Conservation (phyloP, 2,113 vertebrate genomes). For the Pogonocichla stellata region DNA sequence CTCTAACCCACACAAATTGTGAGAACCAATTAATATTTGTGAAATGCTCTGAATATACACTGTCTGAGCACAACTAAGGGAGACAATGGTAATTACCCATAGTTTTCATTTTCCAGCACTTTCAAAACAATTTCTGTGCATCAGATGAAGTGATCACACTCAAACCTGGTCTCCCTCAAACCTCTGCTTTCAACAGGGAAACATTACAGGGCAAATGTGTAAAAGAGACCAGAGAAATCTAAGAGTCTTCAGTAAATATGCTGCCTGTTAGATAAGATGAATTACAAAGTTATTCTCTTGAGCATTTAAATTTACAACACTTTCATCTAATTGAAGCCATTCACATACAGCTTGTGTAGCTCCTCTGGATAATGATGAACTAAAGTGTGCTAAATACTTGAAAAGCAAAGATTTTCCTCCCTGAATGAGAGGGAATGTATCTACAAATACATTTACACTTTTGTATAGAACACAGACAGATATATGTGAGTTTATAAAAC, state of each 20-base stretch:
- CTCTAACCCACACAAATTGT: neutral
- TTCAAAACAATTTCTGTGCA: constrained; percentile 3
- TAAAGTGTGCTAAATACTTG: neutral
- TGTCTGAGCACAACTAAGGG: neutral
- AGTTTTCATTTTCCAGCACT: constrained; percentile 3
- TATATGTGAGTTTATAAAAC: neutral
- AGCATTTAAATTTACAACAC: constrained; percentile 20
- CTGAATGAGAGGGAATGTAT: neutral
- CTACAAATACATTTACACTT: neutral
- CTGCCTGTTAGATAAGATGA: neutral
- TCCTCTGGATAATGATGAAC: neutral
- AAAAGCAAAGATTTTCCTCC: neutral
- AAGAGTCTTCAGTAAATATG: neutral
- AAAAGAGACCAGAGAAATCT: neutral
- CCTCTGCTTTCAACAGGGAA: neutral
- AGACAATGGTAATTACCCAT: neutral
- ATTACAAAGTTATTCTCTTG: neutral
- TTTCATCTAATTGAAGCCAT: constrained; percentile 4
- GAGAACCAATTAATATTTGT: neutral
- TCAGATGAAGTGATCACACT: neutral
- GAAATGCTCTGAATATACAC: constrained; percentile 4
- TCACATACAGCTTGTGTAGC: neutral
- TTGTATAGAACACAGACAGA: neutral
- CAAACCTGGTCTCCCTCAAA: neutral
- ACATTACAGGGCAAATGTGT: neutral